Conservation (phyloP, 2,797 vertebrate genomes). For the Scomberomorus guttatus region DNA sequence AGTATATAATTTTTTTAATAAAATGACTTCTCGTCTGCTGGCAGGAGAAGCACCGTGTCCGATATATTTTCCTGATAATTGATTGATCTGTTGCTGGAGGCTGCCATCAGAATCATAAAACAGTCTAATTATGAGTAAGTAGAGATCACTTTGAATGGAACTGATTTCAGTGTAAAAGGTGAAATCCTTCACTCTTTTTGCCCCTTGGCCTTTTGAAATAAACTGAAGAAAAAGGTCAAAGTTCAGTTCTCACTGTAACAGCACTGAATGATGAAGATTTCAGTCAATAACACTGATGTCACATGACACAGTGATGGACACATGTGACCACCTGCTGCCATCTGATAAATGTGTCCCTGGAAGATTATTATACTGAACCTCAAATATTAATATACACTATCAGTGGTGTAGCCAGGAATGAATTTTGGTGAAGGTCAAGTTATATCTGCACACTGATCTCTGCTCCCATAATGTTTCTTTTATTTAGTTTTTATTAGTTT, state of each 20-base stretch:
- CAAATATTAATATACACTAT: background rate
- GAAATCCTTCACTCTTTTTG: background rate
- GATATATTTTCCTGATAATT: background rate
- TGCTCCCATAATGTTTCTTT: no score
- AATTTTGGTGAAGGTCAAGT: no score
- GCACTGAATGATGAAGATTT: background rate
- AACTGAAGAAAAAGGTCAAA: constrained; percentile 1
- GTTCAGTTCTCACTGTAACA: constrained; percentile 6
- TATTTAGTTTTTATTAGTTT: no score
- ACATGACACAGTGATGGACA: background rate
- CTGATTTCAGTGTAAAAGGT: background rate
- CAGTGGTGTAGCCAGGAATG: no score
- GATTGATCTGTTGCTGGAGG: background rate
- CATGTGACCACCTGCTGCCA: background rate
- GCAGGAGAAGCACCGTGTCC: background rate
- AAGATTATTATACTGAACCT: background rate
- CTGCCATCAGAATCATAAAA: background rate
- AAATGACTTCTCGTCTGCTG: no score
- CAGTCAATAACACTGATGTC: background rate
- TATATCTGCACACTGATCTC: no score
- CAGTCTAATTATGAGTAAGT: background rate
- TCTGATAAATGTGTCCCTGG: background rate
- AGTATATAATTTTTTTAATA: no score
- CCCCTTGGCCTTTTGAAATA: background rate
- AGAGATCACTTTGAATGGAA: background rate